Evolutionary conservation across 1,140 invertebrate species (phyloP), one percentile per base, ranked within the genome.

Genomic region (Chlorops oryzae): DNA sequence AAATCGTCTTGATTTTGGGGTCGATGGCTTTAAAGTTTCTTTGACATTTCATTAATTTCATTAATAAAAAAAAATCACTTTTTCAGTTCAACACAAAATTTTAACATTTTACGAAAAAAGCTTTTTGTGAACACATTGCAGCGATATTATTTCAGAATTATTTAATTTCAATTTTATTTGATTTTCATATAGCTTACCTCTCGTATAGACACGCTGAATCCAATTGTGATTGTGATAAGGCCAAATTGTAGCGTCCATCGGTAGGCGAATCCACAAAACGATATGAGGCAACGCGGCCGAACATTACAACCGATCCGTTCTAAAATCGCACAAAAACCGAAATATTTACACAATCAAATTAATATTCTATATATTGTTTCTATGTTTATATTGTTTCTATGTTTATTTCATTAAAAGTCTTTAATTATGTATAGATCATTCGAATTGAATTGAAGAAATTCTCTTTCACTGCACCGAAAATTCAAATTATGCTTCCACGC

Each of bases 251-350:
- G 55, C 90, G 81, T 62, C 89, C 88, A 69, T 94, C 92, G 52
- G 87, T 86, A 41, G 82, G 80, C 5, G 92, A 90, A 76, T 98
- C 93, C 54, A 94, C 80, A 76, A 96, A 97, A 58, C 91, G 82
- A 75, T 95, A 97, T 20, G 89, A 89, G 63, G 93, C 89, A 57
- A 90, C 85, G 63, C 92, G 78, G 56, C 94, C 89, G 78, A 94
- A 93, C 76, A 90, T 89, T 18, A 93, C 82, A 45, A 92, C 80
- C 55, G 84, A 86, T 47, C 90, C 90, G 77, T 92, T 87, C 81
- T 87, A 74, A 25, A 50, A n/a, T n/a, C n/a, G n/a, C n/a, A n/a
- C n/a, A n/a, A 38, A 38, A 38, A 9, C n/a, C 27, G 27, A 32
- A 32, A n/a, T n/a, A n/a, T n/a, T n/a, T n/a, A n/a, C n/a, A n/a